Conservation (phyloP, 2,113 vertebrate species). For the Anolis carolinensis region DNA sequence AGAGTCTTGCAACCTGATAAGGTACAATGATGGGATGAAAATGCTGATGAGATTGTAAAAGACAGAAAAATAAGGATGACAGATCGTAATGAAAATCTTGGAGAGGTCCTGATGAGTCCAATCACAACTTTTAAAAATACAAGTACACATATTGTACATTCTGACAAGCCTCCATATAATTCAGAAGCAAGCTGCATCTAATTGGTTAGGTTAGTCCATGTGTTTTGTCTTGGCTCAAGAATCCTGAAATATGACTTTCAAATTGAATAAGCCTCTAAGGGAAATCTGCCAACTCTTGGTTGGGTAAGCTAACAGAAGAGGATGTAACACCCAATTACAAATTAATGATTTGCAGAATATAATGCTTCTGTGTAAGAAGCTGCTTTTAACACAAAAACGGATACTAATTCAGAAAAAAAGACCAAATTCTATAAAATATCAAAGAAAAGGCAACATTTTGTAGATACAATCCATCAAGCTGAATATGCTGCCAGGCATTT, state of each 20-base stretch:
- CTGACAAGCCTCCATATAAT: too few relatives aligned
- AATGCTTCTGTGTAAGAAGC: neutral
- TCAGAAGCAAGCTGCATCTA: neutral
- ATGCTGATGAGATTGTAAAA: too few relatives aligned
- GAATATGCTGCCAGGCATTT: neutral
- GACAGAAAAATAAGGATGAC: too few relatives aligned
- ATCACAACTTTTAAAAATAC: too few relatives aligned
- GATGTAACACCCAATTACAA: neutral
- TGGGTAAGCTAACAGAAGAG: neutral
- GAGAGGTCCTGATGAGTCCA: too few relatives aligned
- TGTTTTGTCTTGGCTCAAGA: neutral
- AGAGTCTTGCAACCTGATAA: too few relatives aligned
- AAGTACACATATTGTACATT: neutral
- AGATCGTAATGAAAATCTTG: too few relatives aligned
- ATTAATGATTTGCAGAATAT: constrained; percentile 1
- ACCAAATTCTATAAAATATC: neutral
- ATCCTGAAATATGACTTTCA: neutral
- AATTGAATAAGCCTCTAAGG: neutral
- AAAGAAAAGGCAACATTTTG: neutral
- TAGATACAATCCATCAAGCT: neutral
- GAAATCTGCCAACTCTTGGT: neutral
- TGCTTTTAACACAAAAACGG: neutral
- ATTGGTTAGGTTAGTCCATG: neutral
- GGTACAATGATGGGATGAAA: too few relatives aligned
- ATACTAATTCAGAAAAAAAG: neutral